Conservation (phyloP, 2,888 invertebrate species). For the Epiperipatus broadwayi region DNA sequence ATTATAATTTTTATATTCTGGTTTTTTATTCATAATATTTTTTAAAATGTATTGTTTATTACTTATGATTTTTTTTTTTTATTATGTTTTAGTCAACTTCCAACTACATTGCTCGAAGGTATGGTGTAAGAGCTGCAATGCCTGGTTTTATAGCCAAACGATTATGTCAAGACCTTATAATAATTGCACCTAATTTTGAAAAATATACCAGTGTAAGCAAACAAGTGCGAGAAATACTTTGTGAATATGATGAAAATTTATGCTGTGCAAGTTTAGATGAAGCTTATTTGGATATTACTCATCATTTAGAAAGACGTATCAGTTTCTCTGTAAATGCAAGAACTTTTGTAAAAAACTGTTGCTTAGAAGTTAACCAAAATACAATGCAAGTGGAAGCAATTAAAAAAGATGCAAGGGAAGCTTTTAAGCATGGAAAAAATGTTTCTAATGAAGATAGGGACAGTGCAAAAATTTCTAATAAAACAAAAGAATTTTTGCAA, state of each 20-base stretch:
- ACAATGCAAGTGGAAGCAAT: slow-evolving; percentile 8
- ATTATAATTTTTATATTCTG: not conserved
- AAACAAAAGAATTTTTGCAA: too few relatives aligned
- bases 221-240: slow-evolving; percentile 27
- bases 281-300: slow-evolving; percentile 37
- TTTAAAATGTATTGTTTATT: slow-evolving; percentile 1
- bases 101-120: slow-evolving; percentile 38
- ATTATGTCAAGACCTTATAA: slow-evolving; percentile 36
- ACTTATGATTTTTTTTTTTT: slow-evolving; percentile 16
- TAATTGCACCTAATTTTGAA: slow-evolving; percentile 34
- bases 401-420: not conserved
- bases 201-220: slow-evolving; percentile 33
- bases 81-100: slow-evolving; percentile 33
- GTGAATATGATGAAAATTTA: slow-evolving; percentile 36
- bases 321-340: slow-evolving; percentile 18
- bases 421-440: too few relatives aligned
- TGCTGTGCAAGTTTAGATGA: slow-evolving; percentile 36
- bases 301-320: slow-evolving; percentile 25
- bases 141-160: slow-evolving; percentile 40
- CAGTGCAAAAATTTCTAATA: slow-evolving; percentile 6
- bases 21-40: not conserved
- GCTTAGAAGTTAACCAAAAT: slow-evolving; percentile 8
- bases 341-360: too few relatives aligned
- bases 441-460: too few relatives aligned
- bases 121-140: slow-evolving; percentile 41